phyloP scores from a whole-genome alignment of 1,140 invertebrate species.

The Drosophila nasuta region DNA sequence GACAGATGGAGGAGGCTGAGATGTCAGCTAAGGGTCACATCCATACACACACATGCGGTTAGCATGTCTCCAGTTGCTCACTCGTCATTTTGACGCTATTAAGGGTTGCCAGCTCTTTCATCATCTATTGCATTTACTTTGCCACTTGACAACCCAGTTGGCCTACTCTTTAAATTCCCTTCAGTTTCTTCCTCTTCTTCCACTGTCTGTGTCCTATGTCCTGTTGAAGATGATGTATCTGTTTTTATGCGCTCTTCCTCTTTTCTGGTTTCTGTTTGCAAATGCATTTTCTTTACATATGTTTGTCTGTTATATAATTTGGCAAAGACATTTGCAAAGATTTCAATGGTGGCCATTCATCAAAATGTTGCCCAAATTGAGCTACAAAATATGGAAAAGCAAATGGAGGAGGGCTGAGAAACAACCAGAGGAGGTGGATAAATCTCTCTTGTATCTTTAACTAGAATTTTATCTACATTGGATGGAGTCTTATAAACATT shows the following conservation, averaged over 20 bases:
- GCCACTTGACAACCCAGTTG: conserved; percentile 24
- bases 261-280: not conserved
- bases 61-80: conserved; percentile 30
- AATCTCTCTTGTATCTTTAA: not conserved
- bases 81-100: conserved; percentile 38
- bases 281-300: conserved; percentile 57
- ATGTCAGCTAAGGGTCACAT: conserved; percentile 13
- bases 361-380: conserved; percentile 55
- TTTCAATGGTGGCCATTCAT: conserved; percentile 55
- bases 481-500: not conserved
- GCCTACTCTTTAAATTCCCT: conserved; percentile 46
- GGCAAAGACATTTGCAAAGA: conserved; percentile 41
- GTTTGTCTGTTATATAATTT: conserved; percentile 54
- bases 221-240: conserved; percentile 59
- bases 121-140: conserved; percentile 47
- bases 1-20: not conserved
- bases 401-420: not conserved
- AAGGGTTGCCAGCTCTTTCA: conserved; percentile 65
- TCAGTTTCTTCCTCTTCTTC: conserved; percentile 10
- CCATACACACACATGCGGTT: not conserved
- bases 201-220: not conserved
- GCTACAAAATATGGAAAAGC: conserved; percentile 26
- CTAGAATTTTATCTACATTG: not conserved
- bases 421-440: not conserved
- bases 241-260: conserved; percentile 24